A percentile compares a stretch with the other conserved stretches of the same genome.
These are phyloP conservation scores for Agrochola litura DNA, from an alignment of 2,888 invertebrate genomes.

Conservation along the genomic window DNA sequence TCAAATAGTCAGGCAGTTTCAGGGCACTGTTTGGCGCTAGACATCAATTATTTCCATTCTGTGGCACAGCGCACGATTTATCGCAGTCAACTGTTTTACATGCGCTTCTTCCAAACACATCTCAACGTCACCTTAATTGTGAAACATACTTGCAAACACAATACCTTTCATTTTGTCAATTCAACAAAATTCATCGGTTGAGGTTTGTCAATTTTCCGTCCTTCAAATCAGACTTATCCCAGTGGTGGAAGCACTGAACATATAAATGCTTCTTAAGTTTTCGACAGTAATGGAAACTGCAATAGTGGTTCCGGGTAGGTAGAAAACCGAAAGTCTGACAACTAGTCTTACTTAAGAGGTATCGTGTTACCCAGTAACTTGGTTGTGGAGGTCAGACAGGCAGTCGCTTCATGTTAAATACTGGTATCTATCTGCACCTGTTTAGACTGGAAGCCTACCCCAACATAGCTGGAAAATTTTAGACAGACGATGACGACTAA, in stretches of 20 bases:
- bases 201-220: neutral
- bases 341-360: neutral
- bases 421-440: neutral
- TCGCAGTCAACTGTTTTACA: neutral
- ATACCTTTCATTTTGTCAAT: conserved; percentile 3
- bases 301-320: neutral
- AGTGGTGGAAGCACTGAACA: no score
- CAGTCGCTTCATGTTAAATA: neutral
- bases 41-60: conserved; percentile 19
- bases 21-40: neutral
- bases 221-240: no score
- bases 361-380: neutral
- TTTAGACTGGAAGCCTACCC: no score
- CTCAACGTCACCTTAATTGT: neutral
- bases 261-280: neutral
- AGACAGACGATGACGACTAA: neutral
- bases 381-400: neutral
- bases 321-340: neutral
- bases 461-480: neutral
- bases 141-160: neutral
- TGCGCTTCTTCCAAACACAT: neutral
- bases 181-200: neutral
- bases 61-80: conserved; percentile 15
- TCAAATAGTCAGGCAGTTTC: neutral
- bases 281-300: neutral